Percentiles rank a stretch among this genome's conserved stretches.
phyloP scores from a whole-genome alignment of 1,140 invertebrate genomes.

The Chionoecetes opilio region DNA sequence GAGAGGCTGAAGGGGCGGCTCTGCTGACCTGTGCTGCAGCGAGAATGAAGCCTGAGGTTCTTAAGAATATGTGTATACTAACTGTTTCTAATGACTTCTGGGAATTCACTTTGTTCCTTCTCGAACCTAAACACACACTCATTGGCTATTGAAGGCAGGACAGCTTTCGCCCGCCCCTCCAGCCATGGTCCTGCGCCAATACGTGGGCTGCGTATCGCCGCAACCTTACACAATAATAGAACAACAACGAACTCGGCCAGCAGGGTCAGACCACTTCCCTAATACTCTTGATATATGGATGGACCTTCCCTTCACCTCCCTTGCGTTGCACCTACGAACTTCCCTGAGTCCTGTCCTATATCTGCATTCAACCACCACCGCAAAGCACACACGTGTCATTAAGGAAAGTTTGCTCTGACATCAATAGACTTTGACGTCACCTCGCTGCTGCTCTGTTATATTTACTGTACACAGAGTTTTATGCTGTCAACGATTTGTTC shows the following conservation, averaged over 20 bases:
- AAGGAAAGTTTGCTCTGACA: not conserved
- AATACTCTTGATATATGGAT: not conserved
- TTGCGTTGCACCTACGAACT: not conserved
- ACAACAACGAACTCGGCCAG: not conserved
- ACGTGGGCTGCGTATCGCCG: not conserved
- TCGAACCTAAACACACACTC: not conserved
- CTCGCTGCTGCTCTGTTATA: not conserved
- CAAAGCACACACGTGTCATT: not conserved
- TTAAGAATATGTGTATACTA: not conserved
- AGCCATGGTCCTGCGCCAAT: not conserved
- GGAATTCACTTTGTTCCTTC: not conserved
- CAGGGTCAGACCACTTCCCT: not conserved
- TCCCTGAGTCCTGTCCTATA: not conserved
- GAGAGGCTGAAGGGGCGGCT: not conserved
- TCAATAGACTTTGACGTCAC: not conserved
- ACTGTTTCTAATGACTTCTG: not conserved
- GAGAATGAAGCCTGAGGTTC: not conserved
- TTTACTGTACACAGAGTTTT: not conserved
- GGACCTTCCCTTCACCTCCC: not conserved
- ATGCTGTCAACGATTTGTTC: not conserved
- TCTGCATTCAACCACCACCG: not conserved
- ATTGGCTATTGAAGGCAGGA: not conserved
- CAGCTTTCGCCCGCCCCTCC: not conserved
- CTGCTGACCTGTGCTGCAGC: not conserved
- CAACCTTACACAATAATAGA: not conserved